These are phyloP conservation scores for Listronotus oregonensis DNA, from an alignment of 1,140 invertebrate species.

Conservation along the genomic window DNA sequence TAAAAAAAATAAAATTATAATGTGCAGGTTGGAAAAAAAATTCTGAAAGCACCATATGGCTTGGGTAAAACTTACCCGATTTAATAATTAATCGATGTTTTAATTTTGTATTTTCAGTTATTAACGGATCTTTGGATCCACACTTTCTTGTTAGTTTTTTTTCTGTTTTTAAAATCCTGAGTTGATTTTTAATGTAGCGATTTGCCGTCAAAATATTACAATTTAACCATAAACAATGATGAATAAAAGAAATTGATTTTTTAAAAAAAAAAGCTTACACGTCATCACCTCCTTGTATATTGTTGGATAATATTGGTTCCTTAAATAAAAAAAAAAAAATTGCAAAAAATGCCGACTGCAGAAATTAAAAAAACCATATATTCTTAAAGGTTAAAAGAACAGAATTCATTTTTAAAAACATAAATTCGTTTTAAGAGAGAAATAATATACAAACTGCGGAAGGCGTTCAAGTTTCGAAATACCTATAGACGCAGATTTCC, in stretches of 20 bases:
- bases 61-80: slow-evolving; percentile 64
- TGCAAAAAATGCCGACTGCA: too few relatives aligned
- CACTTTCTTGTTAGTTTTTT: slow-evolving; percentile 17
- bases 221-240: background rate
- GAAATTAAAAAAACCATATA: too few relatives aligned
- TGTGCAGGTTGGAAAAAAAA: too few relatives aligned
- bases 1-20: too few relatives aligned
- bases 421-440: too few relatives aligned
- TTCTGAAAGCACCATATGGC: too few relatives aligned
- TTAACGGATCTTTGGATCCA: slow-evolving; percentile 57
- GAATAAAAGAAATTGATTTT: background rate
- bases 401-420: too few relatives aligned
- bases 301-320: slow-evolving; percentile 16
- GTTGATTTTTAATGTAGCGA: slow-evolving; percentile 24
- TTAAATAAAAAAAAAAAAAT: slow-evolving; percentile 28
- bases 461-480: too few relatives aligned
- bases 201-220: slow-evolving; percentile 27
- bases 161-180: slow-evolving; percentile 29
- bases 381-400: too few relatives aligned
- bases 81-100: slow-evolving; percentile 82
- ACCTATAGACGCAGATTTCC: too few relatives aligned
- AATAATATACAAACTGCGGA: too few relatives aligned
- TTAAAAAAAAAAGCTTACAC: slow-evolving; percentile 18
- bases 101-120: slow-evolving; percentile 80
- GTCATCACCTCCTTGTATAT: slow-evolving; percentile 18